phyloP scores from a whole-genome alignment of 2,113 vertebrate species.

The Pluvianellus socialis region DNA sequence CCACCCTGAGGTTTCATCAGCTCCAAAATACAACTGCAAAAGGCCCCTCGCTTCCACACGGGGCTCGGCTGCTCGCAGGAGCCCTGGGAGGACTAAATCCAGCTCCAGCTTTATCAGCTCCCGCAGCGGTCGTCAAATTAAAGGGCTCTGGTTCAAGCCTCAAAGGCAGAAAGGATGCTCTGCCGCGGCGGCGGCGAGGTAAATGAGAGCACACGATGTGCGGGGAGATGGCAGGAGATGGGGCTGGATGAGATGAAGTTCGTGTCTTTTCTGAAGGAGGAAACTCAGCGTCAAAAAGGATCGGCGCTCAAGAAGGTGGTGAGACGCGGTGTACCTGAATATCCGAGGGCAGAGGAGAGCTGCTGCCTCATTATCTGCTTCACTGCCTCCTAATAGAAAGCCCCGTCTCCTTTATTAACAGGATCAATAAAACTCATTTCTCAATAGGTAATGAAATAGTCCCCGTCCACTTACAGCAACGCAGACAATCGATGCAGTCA shows the following conservation, averaged over 20 bases:
- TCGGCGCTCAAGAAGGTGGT: background rate
- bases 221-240: background rate
- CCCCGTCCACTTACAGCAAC: background rate
- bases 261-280: background rate
- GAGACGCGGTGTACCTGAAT: fast-evolving
- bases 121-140: background rate
- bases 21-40: background rate
- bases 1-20: background rate
- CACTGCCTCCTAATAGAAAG: background rate
- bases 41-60: fast-evolving
- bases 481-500: background rate
- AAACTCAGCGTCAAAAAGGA: background rate
- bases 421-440: background rate
- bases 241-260: background rate
- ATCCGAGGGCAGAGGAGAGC: background rate
- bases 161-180: background rate
- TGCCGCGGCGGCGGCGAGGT: fast-evolving
- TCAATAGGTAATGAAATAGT: background rate
- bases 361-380: background rate
- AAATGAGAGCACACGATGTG: background rate
- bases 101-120: background rate
- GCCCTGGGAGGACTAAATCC: background rate
- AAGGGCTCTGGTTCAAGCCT: background rate
- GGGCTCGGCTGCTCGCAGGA: background rate
- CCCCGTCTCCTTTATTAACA: background rate